Base-by-base conservation (phyloP, 2,113 vertebrate genomes). In the Malurus cyaneus region DNA sequence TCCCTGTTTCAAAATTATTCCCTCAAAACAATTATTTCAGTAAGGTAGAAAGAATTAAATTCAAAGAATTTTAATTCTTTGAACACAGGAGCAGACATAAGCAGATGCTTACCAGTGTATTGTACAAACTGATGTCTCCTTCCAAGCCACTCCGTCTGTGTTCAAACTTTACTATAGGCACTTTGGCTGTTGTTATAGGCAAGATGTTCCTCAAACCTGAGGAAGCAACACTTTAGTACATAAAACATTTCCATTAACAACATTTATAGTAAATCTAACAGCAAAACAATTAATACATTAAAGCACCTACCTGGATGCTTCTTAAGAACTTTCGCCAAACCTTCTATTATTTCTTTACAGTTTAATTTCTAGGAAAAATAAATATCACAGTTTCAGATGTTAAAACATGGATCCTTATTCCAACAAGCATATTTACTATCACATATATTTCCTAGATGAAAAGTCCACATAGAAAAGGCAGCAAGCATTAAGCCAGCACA, bases 121-220 rank as follows among this genome's bases (percentile, higher is more conserved):
- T 99, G 95, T 99, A 99, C 61, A 99, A 98, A 97, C 99, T 99
- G 95, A 99, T 99, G 80, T 99, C 99, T 54, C 99, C 99, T 97
- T 99, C 99, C 96, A 99, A 97, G 47, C 99, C 98, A 89, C 99
- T 99, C 89, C 99, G 97, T 94, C 98, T 97, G 97, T 99, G 99
- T 90, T 99, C 99, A 97, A 99, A 99, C 98, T 99, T 99, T 80
- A 99, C 99, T 59, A 99, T 99, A 98, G 99, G 99, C 98, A 99
- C 99, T 99, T 99, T 99, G 98, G 99, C 99, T 97, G 99, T 99
- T 76, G 99, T 99, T 97, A 99, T 99, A 96, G 99, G 99, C 98
- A 99, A 96, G 97, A 99, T 99, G 96, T 99, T 99, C 97, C 98
- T 99, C 97, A 99, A 97, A 98, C 99, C 99, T 99, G 96, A 92